These are phyloP conservation scores for Neocloeon triangulifer DNA, from an alignment of 1,140 invertebrate genomes.

Conservation along the genomic window DNA sequence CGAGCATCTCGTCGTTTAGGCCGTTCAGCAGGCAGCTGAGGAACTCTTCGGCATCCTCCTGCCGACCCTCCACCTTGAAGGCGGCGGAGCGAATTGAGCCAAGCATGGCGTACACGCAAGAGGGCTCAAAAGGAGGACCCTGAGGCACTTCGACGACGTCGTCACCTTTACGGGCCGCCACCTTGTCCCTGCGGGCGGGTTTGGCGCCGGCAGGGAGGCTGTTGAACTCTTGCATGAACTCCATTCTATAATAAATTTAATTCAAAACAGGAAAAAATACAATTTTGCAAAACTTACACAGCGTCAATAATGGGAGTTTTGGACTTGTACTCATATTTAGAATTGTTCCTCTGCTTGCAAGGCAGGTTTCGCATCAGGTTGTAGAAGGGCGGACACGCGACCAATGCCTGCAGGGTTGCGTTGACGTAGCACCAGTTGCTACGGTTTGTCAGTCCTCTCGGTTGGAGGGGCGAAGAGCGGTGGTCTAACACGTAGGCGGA, in stretches of 20 bases:
- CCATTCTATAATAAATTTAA: conserved; percentile 15
- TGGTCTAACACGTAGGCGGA: conserved; percentile 47
- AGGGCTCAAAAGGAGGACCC: conserved; percentile 57
- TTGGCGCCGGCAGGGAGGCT: conserved; percentile 28
- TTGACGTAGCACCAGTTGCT: conserved; percentile 94
- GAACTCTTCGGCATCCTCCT: conserved; percentile 92
- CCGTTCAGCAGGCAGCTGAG: conserved; percentile 77
- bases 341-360: conserved; percentile 30
- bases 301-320: conserved; percentile 75
- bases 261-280: background rate
- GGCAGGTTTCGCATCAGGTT: conserved; percentile 51
- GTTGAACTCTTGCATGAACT: conserved; percentile 42
- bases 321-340: conserved; percentile 28
- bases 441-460: conserved; percentile 69
- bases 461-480: conserved; percentile 45
- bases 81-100: conserved; percentile 41
- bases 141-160: conserved; percentile 12
- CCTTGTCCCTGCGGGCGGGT: conserved; percentile 16
- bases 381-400: conserved; percentile 84
- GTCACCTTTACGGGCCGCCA: conserved; percentile 16
- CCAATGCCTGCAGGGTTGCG: conserved; percentile 67
- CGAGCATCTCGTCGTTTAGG: conserved; percentile 88
- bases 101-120: conserved; percentile 59
- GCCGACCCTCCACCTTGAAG: conserved; percentile 52
- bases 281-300: conserved; percentile 45